phyloP scores from a whole-genome alignment of 2,797 vertebrate species.

The Apogon hyalosoma region DNA sequence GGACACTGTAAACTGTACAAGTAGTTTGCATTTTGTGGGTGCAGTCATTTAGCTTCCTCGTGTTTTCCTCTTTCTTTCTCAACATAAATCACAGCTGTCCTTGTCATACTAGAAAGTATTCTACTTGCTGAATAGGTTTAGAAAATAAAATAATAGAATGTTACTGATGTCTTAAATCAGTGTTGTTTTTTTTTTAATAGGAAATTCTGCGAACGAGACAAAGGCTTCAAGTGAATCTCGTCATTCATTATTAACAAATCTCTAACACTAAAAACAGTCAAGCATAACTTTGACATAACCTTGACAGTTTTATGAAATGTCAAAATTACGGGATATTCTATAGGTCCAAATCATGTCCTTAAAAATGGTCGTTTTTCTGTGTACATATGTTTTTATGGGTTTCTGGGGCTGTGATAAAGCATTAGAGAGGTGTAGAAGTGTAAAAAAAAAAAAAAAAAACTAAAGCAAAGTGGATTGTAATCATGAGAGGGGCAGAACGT shows the following conservation, averaged over 20 bases:
- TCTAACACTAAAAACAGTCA: slow-evolving; percentile 41
- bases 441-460: background rate
- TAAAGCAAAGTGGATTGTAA: slow-evolving; percentile 7
- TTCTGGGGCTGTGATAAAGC: background rate
- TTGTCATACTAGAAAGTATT: slow-evolving; percentile 53
- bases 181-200: slow-evolving; percentile 43
- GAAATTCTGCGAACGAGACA: slow-evolving; percentile 41
- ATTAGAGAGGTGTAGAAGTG: background rate
- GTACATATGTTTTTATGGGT: background rate
- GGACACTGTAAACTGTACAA: slow-evolving; percentile 10
- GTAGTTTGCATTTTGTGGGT: slow-evolving; percentile 43
- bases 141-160: slow-evolving; percentile 52
- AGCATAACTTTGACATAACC: slow-evolving; percentile 39
- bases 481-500: background rate
- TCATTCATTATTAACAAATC: slow-evolving; percentile 40
- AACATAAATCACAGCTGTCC: slow-evolving; percentile 51
- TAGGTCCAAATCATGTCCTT: background rate
- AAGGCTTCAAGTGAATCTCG: slow-evolving; percentile 43
- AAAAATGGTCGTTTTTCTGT: background rate
- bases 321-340: background rate
- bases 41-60: slow-evolving; percentile 9
- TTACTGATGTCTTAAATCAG: slow-evolving; percentile 44
- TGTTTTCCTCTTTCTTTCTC: slow-evolving; percentile 27
- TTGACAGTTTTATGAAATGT: too few relatives aligned
- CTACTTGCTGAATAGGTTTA: slow-evolving; percentile 46